Base-by-base conservation (phyloP, 2,888 invertebrate genomes). In the Torymus tubicola region DNA sequence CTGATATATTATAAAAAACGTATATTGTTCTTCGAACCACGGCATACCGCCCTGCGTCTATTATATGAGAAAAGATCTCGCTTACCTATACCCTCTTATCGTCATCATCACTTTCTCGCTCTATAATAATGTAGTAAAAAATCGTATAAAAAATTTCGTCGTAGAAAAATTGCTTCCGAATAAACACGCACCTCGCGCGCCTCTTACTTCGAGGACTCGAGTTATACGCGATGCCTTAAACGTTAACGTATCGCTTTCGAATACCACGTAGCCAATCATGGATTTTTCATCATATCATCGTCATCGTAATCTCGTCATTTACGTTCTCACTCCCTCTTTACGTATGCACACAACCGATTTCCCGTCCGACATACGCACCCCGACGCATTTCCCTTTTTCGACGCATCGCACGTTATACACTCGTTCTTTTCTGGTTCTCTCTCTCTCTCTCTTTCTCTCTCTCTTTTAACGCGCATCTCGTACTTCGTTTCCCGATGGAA, bases 181-280 rank as follows among this genome's bases (percentile, higher is more conserved):
- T 42, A 42, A 42, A 42, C 42, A 42, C 42, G 42, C 42, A 42
- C 5, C 42, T 42, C 42, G 5, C 42, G 42, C 42, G 10, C 5
- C 42, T 42, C 8, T 42, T 42, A 8, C 42, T n/a, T 18, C 68
- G 14, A 77, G 75, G 52, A 24, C 12, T 21, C 14, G 52, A 63
- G 42, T n/a, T n/a, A n/a, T 42, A 42, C 42, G 10, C 52, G 79
- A 79, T 71, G 81, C 81, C 86, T 89, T 87, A 89, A 85, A 86
- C 81, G 81, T 89, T 88, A 89, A 85, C 86, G 87, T 89, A 90
- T 90, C 88, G 88, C 88, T 89, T 89, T 88, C 86, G 88, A 90
- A 89, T 89, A 89, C 87, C 89, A 89, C 88, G 88, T 89, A 89
- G 88, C 87, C 88, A 87, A 89, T 88, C 85, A 86, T 85, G 85